These are phyloP conservation scores for Campoletis sonorensis DNA, from an alignment of 1,140 invertebrate genomes.

Conservation along the genomic window DNA sequence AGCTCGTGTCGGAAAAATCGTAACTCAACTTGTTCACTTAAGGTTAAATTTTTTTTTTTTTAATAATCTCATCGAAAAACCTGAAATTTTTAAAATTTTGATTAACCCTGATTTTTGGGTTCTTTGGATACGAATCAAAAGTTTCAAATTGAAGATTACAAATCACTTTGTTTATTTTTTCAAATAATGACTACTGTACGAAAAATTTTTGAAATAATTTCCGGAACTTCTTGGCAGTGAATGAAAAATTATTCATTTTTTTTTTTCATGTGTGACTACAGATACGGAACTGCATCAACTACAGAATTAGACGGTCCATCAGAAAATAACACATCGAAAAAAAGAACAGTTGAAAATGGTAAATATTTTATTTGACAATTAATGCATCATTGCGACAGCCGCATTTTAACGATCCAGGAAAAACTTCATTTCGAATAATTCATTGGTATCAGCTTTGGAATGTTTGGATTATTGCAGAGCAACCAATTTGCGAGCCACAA, in stretches of 20 bases:
- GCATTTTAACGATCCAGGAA: background rate
- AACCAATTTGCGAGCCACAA: slow-evolving; percentile 89
- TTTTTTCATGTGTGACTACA: background rate
- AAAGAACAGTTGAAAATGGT: background rate
- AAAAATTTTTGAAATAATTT: background rate
- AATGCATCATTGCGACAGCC: background rate
- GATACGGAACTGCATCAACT: background rate
- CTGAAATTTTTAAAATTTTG: background rate
- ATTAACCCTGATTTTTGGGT: no score
- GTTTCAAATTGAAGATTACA: no score
- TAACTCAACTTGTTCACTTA: background rate
- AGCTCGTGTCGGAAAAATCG: slow-evolving; percentile 60
- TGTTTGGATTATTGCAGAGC: slow-evolving; percentile 85
- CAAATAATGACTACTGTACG: no score
- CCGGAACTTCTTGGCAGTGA: background rate
- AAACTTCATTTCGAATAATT: background rate
- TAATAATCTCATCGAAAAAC: background rate
- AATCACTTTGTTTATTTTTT: no score
- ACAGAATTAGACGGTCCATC: background rate
- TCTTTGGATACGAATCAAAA: no score
- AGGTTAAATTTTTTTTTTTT: slow-evolving; percentile 1
- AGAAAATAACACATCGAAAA: background rate
- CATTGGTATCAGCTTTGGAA: slow-evolving; percentile 73
- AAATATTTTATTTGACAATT: background rate
- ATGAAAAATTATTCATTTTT: background rate